A percentile compares a stretch with the other conserved stretches of the same genome.
Evolutionary conservation across 2,113 vertebrate species (phyloP).

Genomic region (Muscicapa adusta): DNA sequence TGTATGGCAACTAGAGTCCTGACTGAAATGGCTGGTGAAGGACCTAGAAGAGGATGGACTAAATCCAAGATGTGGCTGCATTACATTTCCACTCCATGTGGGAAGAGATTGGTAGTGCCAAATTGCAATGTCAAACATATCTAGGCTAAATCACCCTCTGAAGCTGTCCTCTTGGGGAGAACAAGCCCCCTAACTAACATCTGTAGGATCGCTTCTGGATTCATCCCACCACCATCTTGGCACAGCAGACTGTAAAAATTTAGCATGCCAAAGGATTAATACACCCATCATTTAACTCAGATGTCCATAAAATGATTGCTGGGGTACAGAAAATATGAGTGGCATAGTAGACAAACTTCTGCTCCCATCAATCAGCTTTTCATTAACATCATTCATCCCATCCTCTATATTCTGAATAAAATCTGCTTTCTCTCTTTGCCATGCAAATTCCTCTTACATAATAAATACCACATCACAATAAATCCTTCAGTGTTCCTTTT

Average conservation of each 20-base stretch:
- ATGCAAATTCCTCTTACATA: conserved; percentile 35
- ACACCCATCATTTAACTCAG: neutral
- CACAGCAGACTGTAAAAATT: neutral
- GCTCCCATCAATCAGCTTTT: conserved; percentile 38
- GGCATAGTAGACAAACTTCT: neutral
- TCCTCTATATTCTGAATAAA: neutral
- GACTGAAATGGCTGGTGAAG: neutral
- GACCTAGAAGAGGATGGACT: neutral
- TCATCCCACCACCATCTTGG: neutral
- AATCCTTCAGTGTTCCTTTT: neutral
- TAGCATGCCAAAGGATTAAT: neutral
- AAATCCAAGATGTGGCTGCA: neutral
- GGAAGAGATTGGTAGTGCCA: neutral
- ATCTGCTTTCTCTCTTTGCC: conserved; percentile 19
- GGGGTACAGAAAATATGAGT: conserved; percentile 1
- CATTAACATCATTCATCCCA: conserved; percentile 22
- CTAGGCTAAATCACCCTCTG: neutral
- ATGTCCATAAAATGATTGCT: conserved; percentile 3
- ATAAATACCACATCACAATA: neutral
- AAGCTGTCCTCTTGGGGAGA: neutral
- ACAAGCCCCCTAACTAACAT: neutral
- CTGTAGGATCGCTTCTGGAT: conserved; percentile 1
- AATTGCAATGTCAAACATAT: neutral
- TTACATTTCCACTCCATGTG: neutral
- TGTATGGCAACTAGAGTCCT: neutral